These are phyloP conservation scores for Panopea generosa DNA, from an alignment of 2,888 invertebrate species.

Conservation along the genomic window DNA sequence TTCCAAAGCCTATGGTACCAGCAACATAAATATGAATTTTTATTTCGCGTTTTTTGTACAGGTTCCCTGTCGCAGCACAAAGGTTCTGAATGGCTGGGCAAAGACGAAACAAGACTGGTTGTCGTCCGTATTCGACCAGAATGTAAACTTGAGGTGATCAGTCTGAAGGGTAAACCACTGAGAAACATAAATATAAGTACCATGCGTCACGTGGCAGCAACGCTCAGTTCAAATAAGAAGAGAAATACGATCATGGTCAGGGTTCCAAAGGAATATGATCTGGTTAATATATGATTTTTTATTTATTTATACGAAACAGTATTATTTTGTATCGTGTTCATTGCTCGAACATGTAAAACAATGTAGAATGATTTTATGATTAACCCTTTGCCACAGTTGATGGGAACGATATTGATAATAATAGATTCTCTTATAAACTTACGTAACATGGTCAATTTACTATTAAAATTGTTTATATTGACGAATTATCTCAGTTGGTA, in stretches of 20 bases:
- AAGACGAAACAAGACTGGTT: slow-evolving; percentile 70
- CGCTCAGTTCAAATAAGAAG: slow-evolving; percentile 76
- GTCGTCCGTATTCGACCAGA: slow-evolving; percentile 74
- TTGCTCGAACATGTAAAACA: too few relatives aligned
- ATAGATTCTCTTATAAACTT: too few relatives aligned
- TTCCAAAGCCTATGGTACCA: too few relatives aligned
- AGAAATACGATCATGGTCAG: slow-evolving; percentile 73
- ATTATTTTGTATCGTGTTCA: too few relatives aligned
- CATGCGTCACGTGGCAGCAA: slow-evolving; percentile 67
- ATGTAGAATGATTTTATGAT: too few relatives aligned
- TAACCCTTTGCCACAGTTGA: too few relatives aligned
- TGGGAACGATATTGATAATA: too few relatives aligned
- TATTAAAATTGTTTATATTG: too few relatives aligned
- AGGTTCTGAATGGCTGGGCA: slow-evolving; percentile 78
- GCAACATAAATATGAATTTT: background rate
- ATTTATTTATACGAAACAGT: too few relatives aligned
- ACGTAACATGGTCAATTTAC: too few relatives aligned
- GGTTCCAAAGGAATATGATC: slow-evolving; percentile 81
- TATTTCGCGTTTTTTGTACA: slow-evolving; percentile 6
- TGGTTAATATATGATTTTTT: too few relatives aligned
- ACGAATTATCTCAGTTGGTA: too few relatives aligned
- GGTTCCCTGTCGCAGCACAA: slow-evolving; percentile 59
- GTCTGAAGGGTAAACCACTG: slow-evolving; percentile 68
- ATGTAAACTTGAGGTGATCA: slow-evolving; percentile 70
- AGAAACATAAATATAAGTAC: slow-evolving; percentile 71